Evolutionary conservation across 92 coral and sea anemone genomes (phyloP).

Genomic region (Palythoa heliodiscus): DNA sequence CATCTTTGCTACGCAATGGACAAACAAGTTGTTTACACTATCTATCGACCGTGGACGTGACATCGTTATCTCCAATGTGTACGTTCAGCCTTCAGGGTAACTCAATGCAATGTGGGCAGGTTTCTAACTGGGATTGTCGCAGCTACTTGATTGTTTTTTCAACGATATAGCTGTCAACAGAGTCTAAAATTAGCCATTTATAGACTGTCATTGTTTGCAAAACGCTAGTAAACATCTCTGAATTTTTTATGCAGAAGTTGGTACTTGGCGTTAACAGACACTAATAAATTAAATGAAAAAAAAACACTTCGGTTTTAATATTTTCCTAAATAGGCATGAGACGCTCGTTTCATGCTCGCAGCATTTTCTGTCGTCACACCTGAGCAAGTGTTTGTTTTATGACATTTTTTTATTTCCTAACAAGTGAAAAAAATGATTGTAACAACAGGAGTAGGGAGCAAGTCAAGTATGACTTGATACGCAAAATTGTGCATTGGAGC

Average conservation of each 20-base stretch:
- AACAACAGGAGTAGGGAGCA: no score
- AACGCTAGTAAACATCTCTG: conserved; percentile 1
- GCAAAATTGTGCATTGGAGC: neutral
- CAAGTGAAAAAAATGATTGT: neutral
- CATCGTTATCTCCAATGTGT: neutral
- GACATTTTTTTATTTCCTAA: neutral
- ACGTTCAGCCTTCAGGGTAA: neutral
- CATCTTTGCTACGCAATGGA: neutral
- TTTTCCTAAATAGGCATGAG: no score
- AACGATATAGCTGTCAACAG: neutral
- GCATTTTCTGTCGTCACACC: no score
- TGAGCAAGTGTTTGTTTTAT: no score
- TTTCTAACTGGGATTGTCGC: neutral
- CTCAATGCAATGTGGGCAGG: neutral
- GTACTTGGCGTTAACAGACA: neutral
- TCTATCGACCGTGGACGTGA: neutral
- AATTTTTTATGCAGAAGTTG: neutral
- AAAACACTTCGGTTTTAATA: no score
- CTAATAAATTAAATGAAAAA: neutral
- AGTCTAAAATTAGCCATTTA: conserved; percentile 14
- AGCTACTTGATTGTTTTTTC: neutral
- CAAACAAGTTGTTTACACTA: conserved; percentile 12
- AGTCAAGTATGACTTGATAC: neutral
- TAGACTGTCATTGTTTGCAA: neutral
- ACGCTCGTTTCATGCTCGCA: no score